A percentile compares a stretch with the other conserved stretches of the same genome.
phyloP scores from a whole-genome alignment of 2,888 invertebrate species.

The Lydus trimaculatus region DNA sequence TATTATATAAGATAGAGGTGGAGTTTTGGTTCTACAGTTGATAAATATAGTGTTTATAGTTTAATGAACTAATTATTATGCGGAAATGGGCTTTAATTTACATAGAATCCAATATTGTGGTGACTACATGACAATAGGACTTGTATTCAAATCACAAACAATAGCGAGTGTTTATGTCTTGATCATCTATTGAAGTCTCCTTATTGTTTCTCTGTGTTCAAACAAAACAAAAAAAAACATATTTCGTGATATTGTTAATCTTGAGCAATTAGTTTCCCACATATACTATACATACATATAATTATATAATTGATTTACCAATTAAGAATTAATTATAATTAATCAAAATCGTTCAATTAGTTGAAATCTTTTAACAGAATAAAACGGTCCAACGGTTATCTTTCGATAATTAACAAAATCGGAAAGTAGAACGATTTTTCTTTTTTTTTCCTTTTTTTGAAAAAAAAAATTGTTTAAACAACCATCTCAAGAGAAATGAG shows the following conservation, averaged over 20 bases:
- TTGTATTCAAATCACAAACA: background rate
- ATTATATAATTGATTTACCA: background rate
- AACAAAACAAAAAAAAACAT: background rate
- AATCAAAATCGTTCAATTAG: background rate
- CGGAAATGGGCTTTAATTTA: background rate
- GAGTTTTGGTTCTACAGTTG: background rate
- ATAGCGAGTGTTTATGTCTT: background rate
- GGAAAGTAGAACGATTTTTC: background rate
- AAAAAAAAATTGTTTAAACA: background rate
- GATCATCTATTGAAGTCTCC: background rate
- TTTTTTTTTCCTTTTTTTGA: no score
- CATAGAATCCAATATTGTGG: background rate
- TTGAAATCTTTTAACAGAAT: background rate
- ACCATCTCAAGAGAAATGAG: no score
- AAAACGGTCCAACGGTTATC: background rate
- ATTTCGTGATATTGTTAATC: background rate
- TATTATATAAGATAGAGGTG: background rate
- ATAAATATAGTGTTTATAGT: background rate
- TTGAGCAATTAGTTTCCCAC: background rate
- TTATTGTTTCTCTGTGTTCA: background rate
- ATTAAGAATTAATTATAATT: background rate
- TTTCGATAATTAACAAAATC: background rate
- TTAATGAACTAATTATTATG: slow-evolving; percentile 1
- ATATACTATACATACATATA: background rate
- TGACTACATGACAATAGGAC: background rate